A percentile compares a stretch with the other conserved stretches of the same genome.
Conservation (phyloP, 2,797 vertebrate species). For the Sparidentex hasta region DNA sequence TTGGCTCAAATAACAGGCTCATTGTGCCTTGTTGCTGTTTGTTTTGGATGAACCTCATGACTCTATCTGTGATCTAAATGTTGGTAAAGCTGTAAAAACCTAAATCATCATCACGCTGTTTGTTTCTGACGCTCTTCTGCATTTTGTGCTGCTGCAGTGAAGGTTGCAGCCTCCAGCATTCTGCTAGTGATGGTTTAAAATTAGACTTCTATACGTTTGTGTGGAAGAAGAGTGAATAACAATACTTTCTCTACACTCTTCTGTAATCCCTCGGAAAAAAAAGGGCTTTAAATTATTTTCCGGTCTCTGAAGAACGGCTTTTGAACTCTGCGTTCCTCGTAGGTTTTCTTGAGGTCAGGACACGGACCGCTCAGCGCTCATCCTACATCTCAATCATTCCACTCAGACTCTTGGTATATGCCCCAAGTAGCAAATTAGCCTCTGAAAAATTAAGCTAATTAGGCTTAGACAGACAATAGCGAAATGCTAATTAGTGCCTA, state of each 20-base stretch:
- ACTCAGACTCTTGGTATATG: constrained; percentile 57
- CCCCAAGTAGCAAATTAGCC: constrained; percentile 71
- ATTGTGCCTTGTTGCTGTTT: neutral
- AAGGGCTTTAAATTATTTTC: neutral
- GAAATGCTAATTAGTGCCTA: constrained; percentile 80
- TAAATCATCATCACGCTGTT: constrained; percentile 15
- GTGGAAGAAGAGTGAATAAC: neutral
- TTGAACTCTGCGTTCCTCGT: constrained; percentile 34
- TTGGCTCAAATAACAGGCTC: neutral
- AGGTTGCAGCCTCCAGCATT: constrained; percentile 39
- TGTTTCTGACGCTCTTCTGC: constrained; percentile 9
- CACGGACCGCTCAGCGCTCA: constrained; percentile 44
- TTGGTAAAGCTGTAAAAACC: constrained; percentile 1
- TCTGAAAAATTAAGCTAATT: constrained; percentile 81
- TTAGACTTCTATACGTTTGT: constrained; percentile 4
- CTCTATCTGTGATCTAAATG: constrained; percentile 16
- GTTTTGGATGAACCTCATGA: constrained; percentile 13
- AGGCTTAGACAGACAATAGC: constrained; percentile 80
- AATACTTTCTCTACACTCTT: neutral
- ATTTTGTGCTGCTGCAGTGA: constrained; percentile 1
- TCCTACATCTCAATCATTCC: constrained; percentile 70
- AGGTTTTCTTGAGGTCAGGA: constrained; percentile 59
- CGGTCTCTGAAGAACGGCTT: neutral
- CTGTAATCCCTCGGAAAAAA: neutral
- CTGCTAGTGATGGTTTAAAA: constrained; percentile 17